Evolutionary conservation across 2,888 invertebrate genomes (phyloP).

Genomic region (Caenorhabditis imperialis): DNA sequence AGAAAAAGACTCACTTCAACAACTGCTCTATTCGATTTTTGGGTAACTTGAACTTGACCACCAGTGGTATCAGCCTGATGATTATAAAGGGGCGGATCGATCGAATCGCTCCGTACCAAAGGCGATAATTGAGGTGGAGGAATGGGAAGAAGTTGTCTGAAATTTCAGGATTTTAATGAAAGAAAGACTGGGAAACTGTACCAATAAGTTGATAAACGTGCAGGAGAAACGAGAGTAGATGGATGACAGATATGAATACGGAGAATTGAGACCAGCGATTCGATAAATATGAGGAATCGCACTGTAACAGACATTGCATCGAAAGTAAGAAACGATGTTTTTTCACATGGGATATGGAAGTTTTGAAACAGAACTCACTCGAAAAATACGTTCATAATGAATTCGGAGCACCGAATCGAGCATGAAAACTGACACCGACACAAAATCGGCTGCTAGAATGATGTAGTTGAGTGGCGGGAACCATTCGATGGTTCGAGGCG

Average conservation of each 20-base stretch:
- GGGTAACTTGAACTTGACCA: constrained; percentile 98
- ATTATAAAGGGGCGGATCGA: constrained; percentile 96
- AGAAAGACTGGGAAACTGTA: constrained; percentile 16
- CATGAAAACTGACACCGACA: constrained; percentile 92
- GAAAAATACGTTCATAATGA: constrained; percentile 92
- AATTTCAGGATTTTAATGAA: constrained; percentile 2
- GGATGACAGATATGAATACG: constrained; percentile 94
- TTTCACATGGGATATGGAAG: constrained; percentile 29
- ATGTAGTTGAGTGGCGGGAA: constrained; percentile 88
- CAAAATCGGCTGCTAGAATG: constrained; percentile 87
- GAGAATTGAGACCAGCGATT: constrained; percentile 99
- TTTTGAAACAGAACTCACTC: constrained; percentile 83
- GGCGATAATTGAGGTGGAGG: constrained; percentile 83
- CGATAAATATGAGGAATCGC: constrained; percentile 54
- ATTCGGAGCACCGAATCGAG: constrained; percentile 99
- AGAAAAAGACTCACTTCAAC: constrained; percentile 87
- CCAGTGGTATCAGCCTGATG: constrained; percentile 94
- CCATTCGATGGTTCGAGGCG: constrained; percentile 94
- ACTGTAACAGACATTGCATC: constrained; percentile 47
- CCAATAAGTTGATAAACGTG: constrained; percentile 81
- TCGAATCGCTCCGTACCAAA: constrained; percentile 88
- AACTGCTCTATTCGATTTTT: constrained; percentile 98
- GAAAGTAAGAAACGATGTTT: background rate
- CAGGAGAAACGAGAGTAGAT: constrained; percentile 94
- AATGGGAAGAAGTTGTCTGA: constrained; percentile 52